Evolutionary conservation across 2,888 invertebrate species (phyloP).

Genomic region (Rhagium mordax): DNA sequence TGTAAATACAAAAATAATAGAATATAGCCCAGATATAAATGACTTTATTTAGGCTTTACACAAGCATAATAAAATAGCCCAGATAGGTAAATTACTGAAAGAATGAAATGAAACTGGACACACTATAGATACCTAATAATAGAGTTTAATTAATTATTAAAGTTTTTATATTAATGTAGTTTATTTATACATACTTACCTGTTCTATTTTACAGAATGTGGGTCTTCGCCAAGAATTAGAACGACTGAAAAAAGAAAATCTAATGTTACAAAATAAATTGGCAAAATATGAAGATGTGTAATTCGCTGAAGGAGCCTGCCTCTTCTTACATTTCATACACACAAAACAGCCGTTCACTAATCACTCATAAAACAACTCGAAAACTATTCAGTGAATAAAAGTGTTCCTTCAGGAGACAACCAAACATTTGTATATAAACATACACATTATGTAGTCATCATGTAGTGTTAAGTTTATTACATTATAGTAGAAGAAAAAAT

Average conservation of each 20-base stretch:
- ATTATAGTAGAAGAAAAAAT: conserved; percentile 58
- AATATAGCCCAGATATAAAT: too few relatives aligned
- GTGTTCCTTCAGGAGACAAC: conserved; percentile 67
- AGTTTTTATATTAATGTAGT: too few relatives aligned
- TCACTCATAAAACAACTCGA: conserved; percentile 43
- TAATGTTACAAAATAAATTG: conserved; percentile 90
- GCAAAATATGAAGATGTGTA: conserved; percentile 90
- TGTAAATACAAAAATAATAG: too few relatives aligned
- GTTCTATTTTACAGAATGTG: conserved; percentile 80
- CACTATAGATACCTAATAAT: too few relatives aligned
- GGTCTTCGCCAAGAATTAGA: conserved; percentile 92
- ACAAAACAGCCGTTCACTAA: conserved; percentile 38
- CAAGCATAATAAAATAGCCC: too few relatives aligned
- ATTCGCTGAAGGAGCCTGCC: conserved; percentile 61
- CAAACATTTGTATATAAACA: conserved; percentile 71
- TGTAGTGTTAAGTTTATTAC: conserved; percentile 68
- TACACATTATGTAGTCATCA: conserved; percentile 69
- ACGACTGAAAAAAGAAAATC: conserved; percentile 92
- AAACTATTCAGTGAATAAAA: conserved; percentile 50
- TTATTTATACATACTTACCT: too few relatives aligned
- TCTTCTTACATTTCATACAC: conserved; percentile 56
- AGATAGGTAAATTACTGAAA: too few relatives aligned
- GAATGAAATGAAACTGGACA: too few relatives aligned
- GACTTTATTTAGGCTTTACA: too few relatives aligned
- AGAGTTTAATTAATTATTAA: too few relatives aligned